phyloP scores from a whole-genome alignment of 2,797 vertebrate species.

The Pseudochirops corinnae region DNA sequence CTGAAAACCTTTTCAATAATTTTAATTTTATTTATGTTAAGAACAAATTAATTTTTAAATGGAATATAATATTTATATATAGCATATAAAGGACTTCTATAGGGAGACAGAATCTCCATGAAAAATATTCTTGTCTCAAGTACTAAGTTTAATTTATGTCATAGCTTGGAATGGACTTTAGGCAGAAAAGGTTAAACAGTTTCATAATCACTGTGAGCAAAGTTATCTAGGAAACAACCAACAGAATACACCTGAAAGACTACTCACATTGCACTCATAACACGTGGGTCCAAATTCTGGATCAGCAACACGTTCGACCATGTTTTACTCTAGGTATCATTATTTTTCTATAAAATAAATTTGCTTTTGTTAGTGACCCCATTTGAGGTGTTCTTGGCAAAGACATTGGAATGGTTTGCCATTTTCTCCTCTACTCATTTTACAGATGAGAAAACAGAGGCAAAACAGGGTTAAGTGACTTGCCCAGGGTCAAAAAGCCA shows the following conservation, averaged over 20 bases:
- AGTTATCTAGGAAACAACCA: slow-evolving; percentile 50
- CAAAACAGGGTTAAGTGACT: not conserved
- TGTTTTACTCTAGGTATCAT: not conserved
- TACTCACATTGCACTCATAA: not conserved
- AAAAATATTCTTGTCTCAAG: slow-evolving; percentile 64
- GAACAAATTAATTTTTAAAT: slow-evolving; percentile 66
- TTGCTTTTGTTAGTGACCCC: not conserved
- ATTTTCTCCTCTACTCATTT: not conserved
- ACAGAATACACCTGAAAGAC: not conserved
- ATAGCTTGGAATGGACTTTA: slow-evolving; percentile 64
- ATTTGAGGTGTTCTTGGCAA: not conserved
- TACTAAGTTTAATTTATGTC: slow-evolving; percentile 68
- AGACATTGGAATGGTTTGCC: not conserved
- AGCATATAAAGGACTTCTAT: slow-evolving; percentile 75
- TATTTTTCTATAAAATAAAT: not conserved
- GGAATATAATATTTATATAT: slow-evolving; percentile 78
- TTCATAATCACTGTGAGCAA: slow-evolving; percentile 71
- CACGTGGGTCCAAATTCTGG: not conserved
- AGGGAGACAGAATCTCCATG: slow-evolving; percentile 71
- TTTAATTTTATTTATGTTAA: slow-evolving; percentile 69
- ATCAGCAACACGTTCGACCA: not conserved
- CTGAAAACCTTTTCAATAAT: slow-evolving; percentile 69
- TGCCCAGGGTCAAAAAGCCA: not conserved
- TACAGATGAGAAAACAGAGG: not conserved
- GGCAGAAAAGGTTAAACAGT: slow-evolving; percentile 64